Evolutionary conservation across 23 tunicate genomes (phyloP).

Genomic region (Phallusia fumigata): DNA sequence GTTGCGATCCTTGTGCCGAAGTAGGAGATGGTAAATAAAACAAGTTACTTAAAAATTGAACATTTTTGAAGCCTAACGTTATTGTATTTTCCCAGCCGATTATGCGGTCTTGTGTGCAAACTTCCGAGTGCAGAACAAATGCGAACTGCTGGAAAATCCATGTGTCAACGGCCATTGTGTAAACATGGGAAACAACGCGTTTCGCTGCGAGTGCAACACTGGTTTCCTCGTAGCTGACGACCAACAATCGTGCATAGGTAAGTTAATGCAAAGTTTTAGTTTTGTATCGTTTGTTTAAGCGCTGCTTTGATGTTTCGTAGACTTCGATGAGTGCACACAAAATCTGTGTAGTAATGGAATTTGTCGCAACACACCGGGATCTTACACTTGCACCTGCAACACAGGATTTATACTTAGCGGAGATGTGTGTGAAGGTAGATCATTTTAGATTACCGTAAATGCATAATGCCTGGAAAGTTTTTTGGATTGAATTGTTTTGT

Average conservation of each 20-base stretch:
- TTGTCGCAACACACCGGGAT: constrained; percentile 97
- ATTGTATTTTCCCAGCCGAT: constrained; percentile 39
- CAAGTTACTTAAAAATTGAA: not conserved
- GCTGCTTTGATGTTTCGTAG: too few relatives aligned
- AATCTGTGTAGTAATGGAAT: constrained; percentile 88
- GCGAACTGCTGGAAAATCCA: constrained; percentile 69
- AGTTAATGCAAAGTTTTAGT: too few relatives aligned
- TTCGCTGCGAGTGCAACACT: constrained; percentile 84
- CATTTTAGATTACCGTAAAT: not conserved
- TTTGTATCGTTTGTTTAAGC: too few relatives aligned
- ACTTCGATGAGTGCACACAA: constrained; percentile 82
- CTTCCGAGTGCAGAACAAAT: constrained; percentile 45
- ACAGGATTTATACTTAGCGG: constrained; percentile 81
- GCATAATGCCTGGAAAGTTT: too few relatives aligned
- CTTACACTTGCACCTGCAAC: constrained; percentile 81
- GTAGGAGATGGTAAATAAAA: constrained; percentile 48
- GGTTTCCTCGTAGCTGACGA: constrained; percentile 78
- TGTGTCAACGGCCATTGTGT: constrained; percentile 94
- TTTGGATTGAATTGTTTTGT: too few relatives aligned
- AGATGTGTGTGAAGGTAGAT: constrained; percentile 91
- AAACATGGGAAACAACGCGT: constrained; percentile 78
- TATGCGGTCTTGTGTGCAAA: constrained; percentile 67
- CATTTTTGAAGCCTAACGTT: too few relatives aligned
- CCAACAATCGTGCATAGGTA: constrained; percentile 79
- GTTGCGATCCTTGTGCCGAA: constrained; percentile 94